Evolutionary conservation across 2,113 vertebrate genomes (phyloP), one percentile per base, ranked within the genome.

Genomic region (Dipodomys stephensi): DNA sequence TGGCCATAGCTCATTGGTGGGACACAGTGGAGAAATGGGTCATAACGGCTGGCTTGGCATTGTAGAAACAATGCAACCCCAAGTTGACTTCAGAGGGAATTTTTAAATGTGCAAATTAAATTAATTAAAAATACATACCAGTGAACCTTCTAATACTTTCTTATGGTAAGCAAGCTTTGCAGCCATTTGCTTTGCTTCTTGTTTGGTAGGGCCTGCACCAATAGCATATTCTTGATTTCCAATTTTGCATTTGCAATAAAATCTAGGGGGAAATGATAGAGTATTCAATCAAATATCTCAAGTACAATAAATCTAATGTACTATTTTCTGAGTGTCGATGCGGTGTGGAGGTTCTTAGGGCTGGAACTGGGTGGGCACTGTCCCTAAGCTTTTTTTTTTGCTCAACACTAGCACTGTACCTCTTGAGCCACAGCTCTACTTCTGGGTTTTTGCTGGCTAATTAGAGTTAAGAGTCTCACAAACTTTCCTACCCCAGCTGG

Each of bases 101-200:
- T 64, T 35, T 73, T 44, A 88, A 83, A 57, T 72, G 64, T 28
- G 78, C 62, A 67, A 18, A 67, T 67, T 49, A 23, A 64, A 25
- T 25, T 64, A 64, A 15, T 62, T 49, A 49, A 62, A 64, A 93
- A 53, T 67, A 97, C 96, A 11, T 94, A 98, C 95, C 64, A 0
- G 35, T 49, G 27, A 1, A 67, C 0, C 0, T 25, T 1, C 4
- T 92, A 88, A 2, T 0, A 0, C 0, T 27, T 98, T 81, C 71
- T 86, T 22, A 28, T 91, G 64, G 83, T 64, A 78, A 0, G 97
- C 97, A 89, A 76, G 0, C 72, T 97, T 98, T 67, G 98, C 98
- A 88, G 98, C 98, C 83, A 95, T 78, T 12, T 96, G 92, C 91
- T 69, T 98, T 82, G 98, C 98, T 49, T 76, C 89, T 81, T 53